Percentiles rank a stretch among this genome's conserved stretches.
Conservation (phyloP, 1,140 invertebrate genomes). For the Linepithema humile region DNA sequence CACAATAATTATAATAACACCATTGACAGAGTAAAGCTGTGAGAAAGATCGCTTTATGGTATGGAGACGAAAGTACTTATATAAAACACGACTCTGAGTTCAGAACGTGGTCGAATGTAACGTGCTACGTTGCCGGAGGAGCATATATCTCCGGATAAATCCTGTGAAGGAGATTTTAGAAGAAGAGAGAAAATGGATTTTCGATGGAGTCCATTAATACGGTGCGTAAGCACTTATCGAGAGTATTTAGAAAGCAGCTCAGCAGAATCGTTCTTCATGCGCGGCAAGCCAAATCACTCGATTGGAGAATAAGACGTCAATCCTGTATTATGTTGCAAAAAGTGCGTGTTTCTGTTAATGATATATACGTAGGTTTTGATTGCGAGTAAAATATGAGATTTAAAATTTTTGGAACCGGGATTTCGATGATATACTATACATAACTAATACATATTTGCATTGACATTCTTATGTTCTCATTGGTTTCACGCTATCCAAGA, state of each 20-base stretch:
- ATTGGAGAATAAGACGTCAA: slow-evolving; percentile 23
- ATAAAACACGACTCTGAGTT: slow-evolving; percentile 61
- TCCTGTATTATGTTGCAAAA: slow-evolving; percentile 35
- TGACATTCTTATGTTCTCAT: slow-evolving; percentile 9
- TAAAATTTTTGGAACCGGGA: slow-evolving; percentile 36
- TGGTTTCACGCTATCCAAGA: not conserved
- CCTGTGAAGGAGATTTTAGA: slow-evolving; percentile 54
- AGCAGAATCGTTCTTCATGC: slow-evolving; percentile 44
- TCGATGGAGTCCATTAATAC: slow-evolving; percentile 56
- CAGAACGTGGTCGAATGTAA: slow-evolving; percentile 56
- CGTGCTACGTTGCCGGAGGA: slow-evolving; percentile 35
- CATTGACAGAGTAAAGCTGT: slow-evolving; percentile 68
- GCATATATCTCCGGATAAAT: slow-evolving; percentile 19
- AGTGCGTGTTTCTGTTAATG: slow-evolving; percentile 14
- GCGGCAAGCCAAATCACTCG: slow-evolving; percentile 39
- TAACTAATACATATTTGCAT: slow-evolving; percentile 3
- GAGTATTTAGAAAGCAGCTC: slow-evolving; percentile 47
- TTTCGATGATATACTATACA: not conserved
- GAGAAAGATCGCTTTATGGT: slow-evolving; percentile 60
- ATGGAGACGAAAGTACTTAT: slow-evolving; percentile 68
- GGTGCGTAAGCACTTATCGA: slow-evolving; percentile 61
- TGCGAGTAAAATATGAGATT: slow-evolving; percentile 8
- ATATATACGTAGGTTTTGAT: slow-evolving; percentile 56
- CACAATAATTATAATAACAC: slow-evolving; percentile 72
- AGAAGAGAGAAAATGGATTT: slow-evolving; percentile 52